Conservation (phyloP, 2,888 invertebrate genomes). For the Plusia festucae region DNA sequence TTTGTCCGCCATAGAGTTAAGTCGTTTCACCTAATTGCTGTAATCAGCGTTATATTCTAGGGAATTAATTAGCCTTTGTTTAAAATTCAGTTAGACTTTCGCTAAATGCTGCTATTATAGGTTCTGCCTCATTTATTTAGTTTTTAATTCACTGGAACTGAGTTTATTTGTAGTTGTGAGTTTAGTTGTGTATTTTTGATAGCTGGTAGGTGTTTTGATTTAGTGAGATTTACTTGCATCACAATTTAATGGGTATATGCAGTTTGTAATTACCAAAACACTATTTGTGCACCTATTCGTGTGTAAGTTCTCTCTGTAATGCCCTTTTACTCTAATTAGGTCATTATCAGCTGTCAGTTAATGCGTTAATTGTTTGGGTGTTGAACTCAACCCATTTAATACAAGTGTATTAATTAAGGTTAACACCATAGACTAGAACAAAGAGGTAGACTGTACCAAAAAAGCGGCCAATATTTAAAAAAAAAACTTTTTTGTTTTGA, state of each 20-base stretch:
- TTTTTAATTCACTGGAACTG: too few species aligned
- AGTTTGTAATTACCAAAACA: background rate
- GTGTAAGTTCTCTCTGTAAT: background rate
- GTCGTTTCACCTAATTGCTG: constrained; percentile 13
- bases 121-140: background rate
- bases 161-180: background rate
- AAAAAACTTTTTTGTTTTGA: too few species aligned
- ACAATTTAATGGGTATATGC: too few species aligned
- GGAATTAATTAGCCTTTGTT: constrained; percentile 1
- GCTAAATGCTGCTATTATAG: background rate
- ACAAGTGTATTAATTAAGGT: background rate
- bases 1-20: constrained; percentile 3
- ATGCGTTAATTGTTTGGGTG: constrained; percentile 2
- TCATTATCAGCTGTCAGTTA: background rate
- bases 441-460: background rate
- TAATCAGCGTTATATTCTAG: background rate
- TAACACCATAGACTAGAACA: background rate
- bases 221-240: too few species aligned
- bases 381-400: background rate
- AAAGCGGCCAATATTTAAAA: too few species aligned
- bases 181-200: background rate
- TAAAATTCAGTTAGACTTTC: background rate
- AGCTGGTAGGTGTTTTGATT: background rate
- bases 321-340: constrained; percentile 1
- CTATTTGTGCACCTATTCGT: background rate